These are phyloP conservation scores for Psilanteris sp. DNA, from an alignment of 1,140 invertebrate species.

Conservation along the genomic window DNA sequence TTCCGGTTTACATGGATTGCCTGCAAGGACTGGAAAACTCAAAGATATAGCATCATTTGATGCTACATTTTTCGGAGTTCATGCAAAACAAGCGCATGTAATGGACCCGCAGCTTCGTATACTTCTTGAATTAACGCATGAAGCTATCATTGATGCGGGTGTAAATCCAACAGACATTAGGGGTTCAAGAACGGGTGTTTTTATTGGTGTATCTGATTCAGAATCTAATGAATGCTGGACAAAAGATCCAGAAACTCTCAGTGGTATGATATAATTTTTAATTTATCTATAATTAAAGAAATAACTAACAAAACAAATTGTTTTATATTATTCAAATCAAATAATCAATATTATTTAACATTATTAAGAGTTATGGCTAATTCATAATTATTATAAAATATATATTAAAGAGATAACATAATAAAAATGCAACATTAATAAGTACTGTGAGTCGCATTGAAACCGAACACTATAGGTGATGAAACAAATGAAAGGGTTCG, in stretches of 20 bases:
- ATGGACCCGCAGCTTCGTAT: slow-evolving; percentile 98
- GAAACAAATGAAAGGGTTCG: no score
- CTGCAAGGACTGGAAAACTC: slow-evolving; percentile 91
- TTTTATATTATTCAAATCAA: no score
- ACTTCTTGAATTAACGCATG: slow-evolving; percentile 95
- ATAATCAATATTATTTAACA: no score
- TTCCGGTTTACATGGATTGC: slow-evolving; percentile 88
- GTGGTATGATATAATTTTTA: no score
- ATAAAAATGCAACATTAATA: no score
- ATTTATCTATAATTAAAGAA: no score
- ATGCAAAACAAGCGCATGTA: slow-evolving; percentile 94
- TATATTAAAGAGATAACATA: no score
- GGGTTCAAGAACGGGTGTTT: slow-evolving; percentile 94
- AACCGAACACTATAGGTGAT: no score
- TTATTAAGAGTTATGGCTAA: no score
- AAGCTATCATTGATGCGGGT: slow-evolving; percentile 96
- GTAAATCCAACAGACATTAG: slow-evolving; percentile 89
- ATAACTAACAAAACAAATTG: no score
- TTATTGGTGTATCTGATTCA: slow-evolving; percentile 91
- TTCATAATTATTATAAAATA: no score
- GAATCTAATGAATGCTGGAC: slow-evolving; percentile 93
- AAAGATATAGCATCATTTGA: slow-evolving; percentile 94
- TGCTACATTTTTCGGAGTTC: slow-evolving; percentile 95
- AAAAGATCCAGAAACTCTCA: slow-evolving; percentile 86
- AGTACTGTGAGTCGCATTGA: no score